These are phyloP conservation scores for Urocyon cinereoargenteus DNA, from an alignment of 2,797 vertebrate genomes.

Conservation along the genomic window DNA sequence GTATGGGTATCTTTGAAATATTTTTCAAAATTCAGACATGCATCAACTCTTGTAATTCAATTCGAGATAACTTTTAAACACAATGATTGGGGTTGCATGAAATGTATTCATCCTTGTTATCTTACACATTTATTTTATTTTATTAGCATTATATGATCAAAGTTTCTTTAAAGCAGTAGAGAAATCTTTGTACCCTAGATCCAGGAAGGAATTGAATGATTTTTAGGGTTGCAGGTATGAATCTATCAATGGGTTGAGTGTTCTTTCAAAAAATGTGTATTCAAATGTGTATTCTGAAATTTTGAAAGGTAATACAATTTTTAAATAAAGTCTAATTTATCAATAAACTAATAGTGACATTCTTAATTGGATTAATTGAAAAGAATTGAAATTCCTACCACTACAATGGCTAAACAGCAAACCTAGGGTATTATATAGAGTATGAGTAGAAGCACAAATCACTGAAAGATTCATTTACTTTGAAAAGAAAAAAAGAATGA, in stretches of 20 bases:
- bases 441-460: not conserved
- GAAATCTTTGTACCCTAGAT: not conserved
- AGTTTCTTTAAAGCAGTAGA: not conserved
- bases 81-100: not conserved
- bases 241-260: not conserved
- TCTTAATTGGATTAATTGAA: not conserved
- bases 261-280: not conserved
- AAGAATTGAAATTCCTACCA: not conserved
- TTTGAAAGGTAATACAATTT: not conserved
- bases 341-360: not conserved
- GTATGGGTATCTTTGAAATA: not conserved
- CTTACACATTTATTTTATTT: not conserved
- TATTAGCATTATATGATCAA: not conserved
- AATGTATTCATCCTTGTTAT: not conserved
- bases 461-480: not conserved
- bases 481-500: not conserved
- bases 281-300: not conserved
- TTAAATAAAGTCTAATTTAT: not conserved
- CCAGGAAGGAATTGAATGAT: not conserved
- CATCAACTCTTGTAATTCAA: not conserved
- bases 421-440: not conserved
- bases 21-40: not conserved
- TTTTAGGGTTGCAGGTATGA: not conserved
- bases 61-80: not conserved
- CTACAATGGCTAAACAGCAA: not conserved